Base-by-base conservation (phyloP, 2,888 invertebrate genomes). In the Mesorhabditis spiculigera region DNA sequence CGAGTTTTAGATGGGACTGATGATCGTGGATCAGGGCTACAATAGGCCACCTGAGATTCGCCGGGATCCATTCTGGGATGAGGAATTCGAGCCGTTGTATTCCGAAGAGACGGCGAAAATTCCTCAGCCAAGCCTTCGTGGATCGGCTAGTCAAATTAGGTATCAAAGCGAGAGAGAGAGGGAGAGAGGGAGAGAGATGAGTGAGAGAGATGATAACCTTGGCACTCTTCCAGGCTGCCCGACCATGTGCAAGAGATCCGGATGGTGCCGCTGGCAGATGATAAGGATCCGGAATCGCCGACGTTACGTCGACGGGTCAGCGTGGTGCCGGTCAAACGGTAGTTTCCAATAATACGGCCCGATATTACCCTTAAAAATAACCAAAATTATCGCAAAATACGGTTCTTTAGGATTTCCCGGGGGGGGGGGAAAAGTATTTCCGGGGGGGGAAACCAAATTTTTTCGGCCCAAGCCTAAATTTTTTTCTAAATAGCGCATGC, bases 21-120 rank as follows among this genome's bases (percentile, higher is more conserved):
- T 80, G 73, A 83, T 84, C 70, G 83, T 83, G 0, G 84, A 84
- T 71, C 81, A 82, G 45, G 80, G 82, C 67, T 83, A 81, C 73
- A 81, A 82, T 63, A 62, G 81, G 61, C 74, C 80, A 5, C 84
- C 84, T 8, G 80, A 76, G n/a, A 63, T 83, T 5, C 77, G 79
- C 68, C 67, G 77, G 28, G 84, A 84, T 72, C 77, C 81, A 45
- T 84, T 84, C 76, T 84, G 83, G 83, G 81, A 80, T 68, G 80
- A 80, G 63, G 79, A 78, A 58, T 73, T 78, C 10, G 79, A 79
- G 61, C 79, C 79, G 10, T 66, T 79, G 65, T 79, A 79, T 61
- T 75, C 75, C 4, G 79, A 78, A 63, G 76, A 76, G 45, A 74
- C 78, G 1, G 78, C 78, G 8, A 76, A 68, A 66, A 74, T 76